A percentile compares a stretch with the other conserved stretches of the same genome.
Evolutionary conservation across 2,113 vertebrate genomes (phyloP).

Genomic region (Trogon melanurus): DNA sequence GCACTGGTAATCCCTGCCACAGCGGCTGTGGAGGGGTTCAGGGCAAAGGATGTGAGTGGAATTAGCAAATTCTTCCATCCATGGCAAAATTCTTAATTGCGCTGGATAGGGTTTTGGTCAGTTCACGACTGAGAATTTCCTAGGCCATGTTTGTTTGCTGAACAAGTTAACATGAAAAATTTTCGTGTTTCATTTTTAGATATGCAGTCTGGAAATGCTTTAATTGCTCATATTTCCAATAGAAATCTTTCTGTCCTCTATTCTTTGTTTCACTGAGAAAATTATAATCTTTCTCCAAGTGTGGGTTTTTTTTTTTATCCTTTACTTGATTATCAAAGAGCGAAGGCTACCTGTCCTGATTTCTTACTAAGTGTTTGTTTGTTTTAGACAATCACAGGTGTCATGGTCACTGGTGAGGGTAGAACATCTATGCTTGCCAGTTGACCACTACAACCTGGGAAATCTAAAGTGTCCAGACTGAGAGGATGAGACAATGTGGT

Average conservation of each 20-base stretch:
- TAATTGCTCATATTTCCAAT: neutral
- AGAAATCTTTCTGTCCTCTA: neutral
- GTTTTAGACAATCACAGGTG: neutral
- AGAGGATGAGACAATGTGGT: neutral
- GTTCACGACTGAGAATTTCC: neutral
- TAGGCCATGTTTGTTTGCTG: neutral
- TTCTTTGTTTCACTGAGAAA: neutral
- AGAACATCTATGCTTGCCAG: neutral
- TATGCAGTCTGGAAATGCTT: neutral
- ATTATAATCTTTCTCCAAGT: neutral
- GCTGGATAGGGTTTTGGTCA: neutral
- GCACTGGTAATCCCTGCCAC: neutral
- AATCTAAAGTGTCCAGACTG: neutral
- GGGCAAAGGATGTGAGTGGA: neutral
- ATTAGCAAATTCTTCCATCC: constrained; percentile 11
- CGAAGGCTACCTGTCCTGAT: neutral
- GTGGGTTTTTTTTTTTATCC: neutral
- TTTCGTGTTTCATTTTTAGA: neutral
- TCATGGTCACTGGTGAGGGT: neutral
- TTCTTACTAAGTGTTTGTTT: neutral
- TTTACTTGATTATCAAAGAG: neutral
- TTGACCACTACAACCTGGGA: neutral
- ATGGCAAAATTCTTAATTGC: neutral
- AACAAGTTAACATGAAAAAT: neutral
- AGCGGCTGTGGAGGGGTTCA: neutral